phyloP scores from a whole-genome alignment of 2,888 invertebrate species.

The Tetropium fuscum region DNA sequence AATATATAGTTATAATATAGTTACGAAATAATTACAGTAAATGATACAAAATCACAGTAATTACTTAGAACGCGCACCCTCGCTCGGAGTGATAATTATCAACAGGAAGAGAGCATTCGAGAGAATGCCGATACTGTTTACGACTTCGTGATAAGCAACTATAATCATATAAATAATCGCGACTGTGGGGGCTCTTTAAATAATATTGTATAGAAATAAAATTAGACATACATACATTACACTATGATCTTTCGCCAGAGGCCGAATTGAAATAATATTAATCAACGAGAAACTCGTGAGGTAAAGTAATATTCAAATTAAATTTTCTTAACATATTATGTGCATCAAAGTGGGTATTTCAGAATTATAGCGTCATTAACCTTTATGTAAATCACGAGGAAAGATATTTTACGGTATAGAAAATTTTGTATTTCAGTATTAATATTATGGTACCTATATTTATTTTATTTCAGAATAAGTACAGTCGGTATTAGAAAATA shows the following conservation, averaged over 20 bases:
- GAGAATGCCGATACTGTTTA: constrained; percentile 12
- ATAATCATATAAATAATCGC: constrained; percentile 7
- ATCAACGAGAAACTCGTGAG: constrained; percentile 38
- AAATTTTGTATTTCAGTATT: no score
- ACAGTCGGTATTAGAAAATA: no score
- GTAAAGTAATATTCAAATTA: constrained; percentile 31
- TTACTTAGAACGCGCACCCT: not conserved
- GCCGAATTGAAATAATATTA: constrained; percentile 40
- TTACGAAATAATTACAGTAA: not conserved
- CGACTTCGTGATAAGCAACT: constrained; percentile 6
- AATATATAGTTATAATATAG: not conserved
- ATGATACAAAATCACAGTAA: not conserved
- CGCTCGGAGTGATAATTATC: constrained; percentile 10
- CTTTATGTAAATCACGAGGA: no score
- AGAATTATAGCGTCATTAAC: not conserved
- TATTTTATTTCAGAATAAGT: not conserved
- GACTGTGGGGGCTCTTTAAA: constrained; percentile 29
- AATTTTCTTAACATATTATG: constrained; percentile 1
- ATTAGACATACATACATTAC: constrained; percentile 37
- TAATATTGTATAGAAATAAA: constrained; percentile 38
- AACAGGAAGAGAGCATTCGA: not conserved
- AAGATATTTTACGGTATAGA: no score
- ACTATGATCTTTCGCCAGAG: constrained; percentile 37
- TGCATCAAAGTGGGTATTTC: constrained; percentile 1
- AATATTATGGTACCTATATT: no score